Base-by-base conservation (phyloP, 1,140 invertebrate genomes). In the Goniozus legneri region DNA sequence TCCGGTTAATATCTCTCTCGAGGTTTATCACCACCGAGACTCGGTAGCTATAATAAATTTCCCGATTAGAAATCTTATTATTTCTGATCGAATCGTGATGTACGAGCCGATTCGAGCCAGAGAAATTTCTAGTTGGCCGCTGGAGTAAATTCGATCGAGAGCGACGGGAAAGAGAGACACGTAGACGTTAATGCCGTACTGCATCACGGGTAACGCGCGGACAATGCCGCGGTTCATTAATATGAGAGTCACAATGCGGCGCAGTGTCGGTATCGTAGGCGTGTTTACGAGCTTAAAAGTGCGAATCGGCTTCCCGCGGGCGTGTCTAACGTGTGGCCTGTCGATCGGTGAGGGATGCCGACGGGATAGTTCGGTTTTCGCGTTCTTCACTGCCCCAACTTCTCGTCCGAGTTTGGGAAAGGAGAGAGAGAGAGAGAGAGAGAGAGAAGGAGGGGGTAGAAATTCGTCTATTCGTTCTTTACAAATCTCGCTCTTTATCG, bases 361-460 rank as follows among this genome's bases (percentile, higher is more conserved):
- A 57, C 47, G 62, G 54, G 63, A 71, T 71, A 73, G 65, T 71
- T 71, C 65, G 48, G 50, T 49, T n/a, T n/a, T n/a, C 22, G 40
- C 38, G 16, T 18, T 31, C 43, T 27, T 39, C 30, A 1, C 20
- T 7, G 2, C 40, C 44, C 40, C 43, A 30, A 22, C 41, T 46
- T 19, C 47, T 35, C 44, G 43, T 15, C 22, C 50, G 47, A 37
- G 72, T 71, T 70, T 64, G 62, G 68, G 64, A 69, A 67, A 67
- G 71, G 69, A 70, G 65, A 65, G 62, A 70, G 72, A 73, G 67
- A 71, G 72, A 52, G 67, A 69, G 67, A 67, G 62, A 70, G 67
- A 70, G 67, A 69, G 66, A 64, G 67, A 68, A 70, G 62, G 66
- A 54, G 47, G 59, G 54, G 65, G 66, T 64, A n/a, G n/a, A n/a